Percentiles rank a stretch among this genome's conserved stretches.
Conservation (phyloP, 2,113 vertebrate species). For the Ctenodactylus gundi region DNA sequence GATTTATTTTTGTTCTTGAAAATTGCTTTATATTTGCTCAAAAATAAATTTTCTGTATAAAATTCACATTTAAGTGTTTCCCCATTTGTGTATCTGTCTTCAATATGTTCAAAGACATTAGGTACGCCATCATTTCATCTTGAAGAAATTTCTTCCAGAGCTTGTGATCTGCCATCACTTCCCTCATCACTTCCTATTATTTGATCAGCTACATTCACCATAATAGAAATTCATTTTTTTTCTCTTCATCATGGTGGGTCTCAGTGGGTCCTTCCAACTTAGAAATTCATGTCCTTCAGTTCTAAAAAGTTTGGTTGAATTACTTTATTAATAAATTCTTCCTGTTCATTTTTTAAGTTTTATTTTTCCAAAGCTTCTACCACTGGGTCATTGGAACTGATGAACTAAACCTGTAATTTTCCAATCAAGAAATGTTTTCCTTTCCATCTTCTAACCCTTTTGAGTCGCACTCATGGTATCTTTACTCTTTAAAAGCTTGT, state of each 20-base stretch:
- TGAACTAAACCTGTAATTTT: slow-evolving; percentile 4
- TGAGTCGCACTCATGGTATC: neutral
- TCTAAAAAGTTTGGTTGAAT: neutral
- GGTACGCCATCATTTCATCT: neutral
- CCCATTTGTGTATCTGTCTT: neutral
- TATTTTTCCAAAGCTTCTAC: neutral
- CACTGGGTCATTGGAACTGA: neutral
- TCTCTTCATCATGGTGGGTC: neutral
- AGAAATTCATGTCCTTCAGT: neutral
- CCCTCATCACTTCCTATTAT: neutral
- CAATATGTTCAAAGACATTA: neutral
- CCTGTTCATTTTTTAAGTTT: neutral
- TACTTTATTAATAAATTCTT: slow-evolving; percentile 34
- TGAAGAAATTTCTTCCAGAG: neutral
- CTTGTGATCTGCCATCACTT: neutral
- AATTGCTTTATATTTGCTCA: neutral
- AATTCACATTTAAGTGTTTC: slow-evolving; percentile 2
- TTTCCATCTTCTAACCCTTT: neutral
- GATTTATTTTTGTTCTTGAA: neutral
- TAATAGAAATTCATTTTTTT: neutral
- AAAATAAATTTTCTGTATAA: neutral
- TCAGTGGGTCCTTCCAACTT: neutral
- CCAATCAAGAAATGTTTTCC: neutral
- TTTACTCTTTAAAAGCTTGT: slow-evolving; percentile 47
- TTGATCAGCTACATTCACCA: slow-evolving; percentile 9